Percentiles rank a stretch among this genome's conserved stretches.
Evolutionary conservation across 2,113 vertebrate species (phyloP).

Genomic region (Myxocyprinus asiaticus): DNA sequence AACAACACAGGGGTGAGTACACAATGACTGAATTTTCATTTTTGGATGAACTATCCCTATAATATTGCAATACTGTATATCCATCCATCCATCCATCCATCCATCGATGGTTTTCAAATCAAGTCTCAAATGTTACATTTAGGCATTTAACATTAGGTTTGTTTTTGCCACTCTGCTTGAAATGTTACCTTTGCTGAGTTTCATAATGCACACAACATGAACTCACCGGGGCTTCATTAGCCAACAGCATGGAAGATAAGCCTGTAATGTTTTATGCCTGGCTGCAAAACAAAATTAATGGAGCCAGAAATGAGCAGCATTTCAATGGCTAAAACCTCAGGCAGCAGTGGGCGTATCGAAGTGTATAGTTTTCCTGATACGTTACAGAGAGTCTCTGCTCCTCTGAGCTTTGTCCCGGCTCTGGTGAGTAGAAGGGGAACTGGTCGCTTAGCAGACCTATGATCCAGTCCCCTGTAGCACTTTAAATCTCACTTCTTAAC

Average conservation of each 20-base stretch:
- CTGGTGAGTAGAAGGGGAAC: no score
- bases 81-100: no score
- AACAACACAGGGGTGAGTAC: no score
- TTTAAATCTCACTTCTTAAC: constrained; percentile 1
- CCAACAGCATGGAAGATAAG: constrained; percentile 62
- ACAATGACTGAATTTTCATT: no score
- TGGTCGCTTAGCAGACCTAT: background rate
- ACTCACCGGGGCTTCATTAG: constrained; percentile 70
- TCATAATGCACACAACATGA: constrained; percentile 39
- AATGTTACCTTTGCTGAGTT: background rate
- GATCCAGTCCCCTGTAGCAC: background rate
- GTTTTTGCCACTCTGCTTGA: no score
- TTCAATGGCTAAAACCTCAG: constrained; percentile 21
- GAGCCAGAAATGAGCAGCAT: constrained; percentile 21
- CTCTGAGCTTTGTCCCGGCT: background rate
- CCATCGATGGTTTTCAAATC: no score
- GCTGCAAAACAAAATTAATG: constrained; percentile 40
- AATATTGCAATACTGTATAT: no score
- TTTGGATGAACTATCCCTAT: no score
- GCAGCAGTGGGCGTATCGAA: background rate
- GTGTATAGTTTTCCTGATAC: background rate
- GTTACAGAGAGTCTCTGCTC: background rate
- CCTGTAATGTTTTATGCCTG: constrained; percentile 58
- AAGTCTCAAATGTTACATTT: no score
- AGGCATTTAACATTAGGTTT: no score